phyloP scores from a whole-genome alignment of 1,140 invertebrate genomes.

The Mizuhopecten yessoensis region DNA sequence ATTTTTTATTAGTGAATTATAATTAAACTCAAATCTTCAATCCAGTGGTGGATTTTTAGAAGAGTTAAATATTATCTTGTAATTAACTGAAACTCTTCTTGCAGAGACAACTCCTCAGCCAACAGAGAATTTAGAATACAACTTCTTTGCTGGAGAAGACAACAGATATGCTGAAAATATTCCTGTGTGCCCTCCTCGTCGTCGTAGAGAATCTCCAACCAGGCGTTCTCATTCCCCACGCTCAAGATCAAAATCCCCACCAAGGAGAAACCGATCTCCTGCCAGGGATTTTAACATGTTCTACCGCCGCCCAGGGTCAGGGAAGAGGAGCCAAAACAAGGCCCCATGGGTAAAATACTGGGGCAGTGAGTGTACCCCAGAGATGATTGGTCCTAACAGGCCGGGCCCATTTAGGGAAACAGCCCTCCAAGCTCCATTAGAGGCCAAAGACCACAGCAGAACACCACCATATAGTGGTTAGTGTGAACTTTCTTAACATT shows the following conservation, averaged over 20 bases:
- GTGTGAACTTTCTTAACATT: too few relatives aligned
- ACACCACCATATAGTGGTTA: conserved; percentile 69
- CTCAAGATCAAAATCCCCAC: background rate
- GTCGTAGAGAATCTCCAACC: background rate
- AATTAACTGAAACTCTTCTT: background rate
- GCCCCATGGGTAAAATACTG: conserved; percentile 80
- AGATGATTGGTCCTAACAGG: conserved; percentile 54
- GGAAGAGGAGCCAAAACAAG: conserved; percentile 48
- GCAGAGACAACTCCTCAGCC: background rate
- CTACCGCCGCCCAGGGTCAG: conserved; percentile 57
- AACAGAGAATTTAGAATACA: background rate
- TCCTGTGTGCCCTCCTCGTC: background rate
- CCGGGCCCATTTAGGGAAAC: conserved; percentile 77
- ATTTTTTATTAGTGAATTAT: too few relatives aligned
- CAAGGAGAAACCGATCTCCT: conserved; percentile 60
- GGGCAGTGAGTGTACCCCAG: conserved; percentile 70
- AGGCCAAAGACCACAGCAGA: conserved; percentile 71
- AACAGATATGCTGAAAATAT: background rate
- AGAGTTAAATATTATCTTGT: too few relatives aligned
- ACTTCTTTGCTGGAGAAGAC: background rate
- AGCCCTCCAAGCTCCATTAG: conserved; percentile 76
- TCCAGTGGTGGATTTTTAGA: too few relatives aligned
- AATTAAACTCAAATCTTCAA: too few relatives aligned
- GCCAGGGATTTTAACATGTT: conserved; percentile 73
- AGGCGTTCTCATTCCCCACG: background rate